A percentile compares a stretch with the other conserved stretches of the same genome.
phyloP scores from a whole-genome alignment of 1,140 invertebrate genomes.

The Lordiphosa clarofinis region DNA sequence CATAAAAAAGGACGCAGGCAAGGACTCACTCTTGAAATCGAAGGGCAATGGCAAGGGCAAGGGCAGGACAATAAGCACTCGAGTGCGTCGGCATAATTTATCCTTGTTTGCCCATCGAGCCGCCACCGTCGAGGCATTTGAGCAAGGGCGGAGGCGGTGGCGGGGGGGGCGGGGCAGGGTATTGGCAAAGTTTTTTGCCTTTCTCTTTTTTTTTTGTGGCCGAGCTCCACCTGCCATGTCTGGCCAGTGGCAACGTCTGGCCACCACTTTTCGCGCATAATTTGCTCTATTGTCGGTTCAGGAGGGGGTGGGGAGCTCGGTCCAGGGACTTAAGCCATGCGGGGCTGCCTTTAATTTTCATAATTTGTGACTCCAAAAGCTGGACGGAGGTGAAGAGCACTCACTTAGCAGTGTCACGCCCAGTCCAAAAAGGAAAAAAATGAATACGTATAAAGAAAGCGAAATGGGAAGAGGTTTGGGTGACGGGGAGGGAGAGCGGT shows the following conservation, averaged over 20 bases:
- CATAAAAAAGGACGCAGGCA: slow-evolving; percentile 20
- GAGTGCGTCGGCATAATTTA: slow-evolving; percentile 77
- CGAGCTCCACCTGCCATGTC: slow-evolving; percentile 7
- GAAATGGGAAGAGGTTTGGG: not conserved
- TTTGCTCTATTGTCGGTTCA: slow-evolving; percentile 62
- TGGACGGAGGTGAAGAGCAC: slow-evolving; percentile 20
- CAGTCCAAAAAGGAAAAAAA: slow-evolving; percentile 15
- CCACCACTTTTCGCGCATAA: slow-evolving; percentile 71
- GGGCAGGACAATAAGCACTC: slow-evolving; percentile 66
- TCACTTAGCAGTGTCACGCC: slow-evolving; percentile 66
- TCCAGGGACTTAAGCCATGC: slow-evolving; percentile 7
- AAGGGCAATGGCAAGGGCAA: slow-evolving; percentile 15
- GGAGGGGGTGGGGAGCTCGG: slow-evolving; percentile 7
- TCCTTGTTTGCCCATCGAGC: slow-evolving; percentile 58
- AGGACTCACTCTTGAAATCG: slow-evolving; percentile 17
- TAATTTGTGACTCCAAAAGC: slow-evolving; percentile 49
- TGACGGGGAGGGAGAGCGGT: slow-evolving; percentile 10
- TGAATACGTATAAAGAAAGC: slow-evolving; percentile 5
- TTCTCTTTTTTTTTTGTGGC: slow-evolving; percentile 1
- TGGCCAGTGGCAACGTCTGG: slow-evolving; percentile 41
- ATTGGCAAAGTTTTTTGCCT: slow-evolving; percentile 47
- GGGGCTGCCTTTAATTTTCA: slow-evolving; percentile 56
- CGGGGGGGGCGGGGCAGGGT: slow-evolving; percentile 16
- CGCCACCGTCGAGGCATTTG: not conserved
- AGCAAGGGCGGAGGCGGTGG: too few species aligned